Evolutionary conservation across 2,797 vertebrate species (phyloP).

Genomic region (Apogon talboti): DNA sequence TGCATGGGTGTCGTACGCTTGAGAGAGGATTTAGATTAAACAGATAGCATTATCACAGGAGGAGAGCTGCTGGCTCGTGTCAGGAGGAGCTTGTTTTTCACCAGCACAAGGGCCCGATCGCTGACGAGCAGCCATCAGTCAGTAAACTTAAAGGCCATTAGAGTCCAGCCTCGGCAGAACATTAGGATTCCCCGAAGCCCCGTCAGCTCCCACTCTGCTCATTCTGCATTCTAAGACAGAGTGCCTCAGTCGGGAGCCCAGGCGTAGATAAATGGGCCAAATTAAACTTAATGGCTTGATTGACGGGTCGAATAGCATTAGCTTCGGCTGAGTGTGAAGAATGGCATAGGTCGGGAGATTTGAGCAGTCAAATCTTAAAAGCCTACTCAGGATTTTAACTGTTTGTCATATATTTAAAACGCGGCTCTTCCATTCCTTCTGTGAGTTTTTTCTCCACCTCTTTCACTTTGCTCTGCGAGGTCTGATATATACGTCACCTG

Average conservation of each 20-base stretch:
- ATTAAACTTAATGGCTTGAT: conserved; percentile 81
- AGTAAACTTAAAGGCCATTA: conserved; percentile 63
- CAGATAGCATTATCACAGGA: conserved; percentile 72
- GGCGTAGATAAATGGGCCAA: conserved; percentile 74
- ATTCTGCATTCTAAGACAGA: conserved; percentile 63
- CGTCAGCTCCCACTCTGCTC: conserved; percentile 39
- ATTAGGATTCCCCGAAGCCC: conserved; percentile 33
- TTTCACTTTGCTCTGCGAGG: conserved; percentile 18
- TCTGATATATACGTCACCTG: conserved; percentile 68
- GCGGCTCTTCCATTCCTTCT: conserved; percentile 10
- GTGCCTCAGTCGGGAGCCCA: conserved; percentile 55
- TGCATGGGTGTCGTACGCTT: conserved; percentile 47
- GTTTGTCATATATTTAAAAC: conserved; percentile 54
- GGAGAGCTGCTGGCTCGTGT: conserved; percentile 21
- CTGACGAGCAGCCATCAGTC: conserved; percentile 70
- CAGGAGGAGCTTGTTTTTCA: conserved; percentile 15
- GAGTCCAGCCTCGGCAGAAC: conserved; percentile 50
- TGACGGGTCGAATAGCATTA: conserved; percentile 71
- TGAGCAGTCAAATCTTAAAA: conserved; percentile 53
- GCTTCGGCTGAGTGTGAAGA: conserved; percentile 59
- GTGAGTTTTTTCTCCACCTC: background rate
- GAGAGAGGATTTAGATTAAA: conserved; percentile 78
- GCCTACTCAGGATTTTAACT: conserved; percentile 54
- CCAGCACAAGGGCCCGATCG: conserved; percentile 13
- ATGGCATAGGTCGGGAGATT: conserved; percentile 54